phyloP scores from a whole-genome alignment of 2,888 invertebrate species.

The Sipha maydis region DNA sequence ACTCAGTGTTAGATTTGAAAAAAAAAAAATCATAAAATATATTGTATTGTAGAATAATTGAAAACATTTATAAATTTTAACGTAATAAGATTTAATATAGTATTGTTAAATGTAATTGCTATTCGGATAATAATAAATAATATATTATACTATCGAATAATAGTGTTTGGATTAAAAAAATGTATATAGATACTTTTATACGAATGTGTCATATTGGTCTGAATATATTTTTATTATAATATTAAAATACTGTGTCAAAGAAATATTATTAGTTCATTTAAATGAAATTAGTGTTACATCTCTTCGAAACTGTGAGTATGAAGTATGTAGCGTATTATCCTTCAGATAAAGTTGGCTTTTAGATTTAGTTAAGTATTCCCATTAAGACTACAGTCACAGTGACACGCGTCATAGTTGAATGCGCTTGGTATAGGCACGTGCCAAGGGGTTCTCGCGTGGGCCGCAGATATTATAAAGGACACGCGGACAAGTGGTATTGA shows the following conservation, averaged over 20 bases:
- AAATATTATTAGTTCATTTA: not conserved
- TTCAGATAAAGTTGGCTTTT: constrained; percentile 31
- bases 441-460: not conserved
- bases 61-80: too few species aligned
- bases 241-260: not conserved
- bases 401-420: constrained; percentile 38
- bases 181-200: too few species aligned
- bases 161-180: too few species aligned
- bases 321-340: not conserved
- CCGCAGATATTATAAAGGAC: not conserved
- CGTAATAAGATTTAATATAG: too few species aligned
- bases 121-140: too few species aligned
- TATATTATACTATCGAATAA: too few species aligned
- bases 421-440: not conserved
- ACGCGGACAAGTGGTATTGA: not conserved
- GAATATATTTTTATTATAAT: not conserved
- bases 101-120: too few species aligned
- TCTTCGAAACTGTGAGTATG: not conserved
- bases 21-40: too few species aligned
- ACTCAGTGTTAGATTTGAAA: too few species aligned
- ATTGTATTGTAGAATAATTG: too few species aligned
- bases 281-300: not conserved
- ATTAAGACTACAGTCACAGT: not conserved
- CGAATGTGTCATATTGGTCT: too few species aligned
- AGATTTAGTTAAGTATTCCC: not conserved